Conservation (phyloP, 2,113 vertebrate genomes). For the Catharus minimus region DNA sequence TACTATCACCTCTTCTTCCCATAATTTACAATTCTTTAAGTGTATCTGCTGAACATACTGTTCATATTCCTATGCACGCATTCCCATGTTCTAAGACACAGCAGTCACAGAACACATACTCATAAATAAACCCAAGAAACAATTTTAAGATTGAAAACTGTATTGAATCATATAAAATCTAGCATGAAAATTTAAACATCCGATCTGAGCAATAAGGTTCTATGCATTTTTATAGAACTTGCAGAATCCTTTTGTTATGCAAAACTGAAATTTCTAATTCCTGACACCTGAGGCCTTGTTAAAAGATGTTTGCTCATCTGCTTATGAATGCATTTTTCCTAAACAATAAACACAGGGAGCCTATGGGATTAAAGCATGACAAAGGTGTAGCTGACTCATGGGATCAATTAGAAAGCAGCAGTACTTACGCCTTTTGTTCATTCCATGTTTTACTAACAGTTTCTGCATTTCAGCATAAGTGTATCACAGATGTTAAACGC, state of each 20-base stretch:
- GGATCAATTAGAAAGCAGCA: conserved; percentile 76
- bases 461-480: conserved; percentile 47
- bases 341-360: conserved; percentile 66
- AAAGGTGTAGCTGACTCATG: conserved; percentile 76
- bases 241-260: neutral
- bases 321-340: conserved; percentile 59
- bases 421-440: conserved; percentile 56
- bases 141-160: neutral
- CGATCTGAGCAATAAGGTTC: neutral
- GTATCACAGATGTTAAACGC: conserved; percentile 31
- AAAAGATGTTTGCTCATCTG: conserved; percentile 43
- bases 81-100: neutral
- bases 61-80: neutral
- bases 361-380: conserved; percentile 71
- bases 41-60: neutral
- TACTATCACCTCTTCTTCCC: neutral
- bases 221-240: neutral
- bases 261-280: conserved; percentile 9
- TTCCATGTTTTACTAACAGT: conserved; percentile 30
- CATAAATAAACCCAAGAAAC: neutral
- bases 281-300: conserved; percentile 50
- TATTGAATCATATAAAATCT: neutral
- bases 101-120: neutral
- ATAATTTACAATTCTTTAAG: neutral
- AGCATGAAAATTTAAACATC: neutral